A percentile compares a stretch with the other conserved stretches of the same genome.
Conservation (phyloP, 2,797 vertebrate species). For the Clarias platycephalus region DNA sequence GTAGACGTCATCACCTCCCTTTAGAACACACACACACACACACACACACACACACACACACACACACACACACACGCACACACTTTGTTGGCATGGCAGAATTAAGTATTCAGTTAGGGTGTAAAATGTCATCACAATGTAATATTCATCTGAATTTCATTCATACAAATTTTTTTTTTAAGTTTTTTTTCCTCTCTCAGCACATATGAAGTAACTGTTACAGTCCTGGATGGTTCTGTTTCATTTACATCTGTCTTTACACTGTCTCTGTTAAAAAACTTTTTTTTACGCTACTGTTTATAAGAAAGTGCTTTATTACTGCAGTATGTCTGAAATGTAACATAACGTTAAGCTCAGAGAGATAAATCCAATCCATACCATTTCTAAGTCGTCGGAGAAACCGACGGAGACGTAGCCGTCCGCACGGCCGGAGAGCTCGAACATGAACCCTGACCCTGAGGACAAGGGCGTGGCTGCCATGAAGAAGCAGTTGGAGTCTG, state of each 20-base stretch:
- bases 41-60: conserved; percentile 15
- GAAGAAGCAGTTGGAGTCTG: too few relatives aligned
- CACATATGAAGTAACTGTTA: not conserved
- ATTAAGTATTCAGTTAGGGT: not conserved
- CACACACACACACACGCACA: conserved; percentile 23
- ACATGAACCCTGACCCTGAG: too few relatives aligned
- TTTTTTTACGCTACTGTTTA: not conserved
- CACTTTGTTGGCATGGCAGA: not conserved
- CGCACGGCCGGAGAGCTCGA: too few relatives aligned
- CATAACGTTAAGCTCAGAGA: not conserved
- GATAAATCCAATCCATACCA: not conserved
- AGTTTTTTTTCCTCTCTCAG: not conserved
- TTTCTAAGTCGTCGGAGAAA: too few relatives aligned
- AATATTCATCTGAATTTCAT: too few relatives aligned
- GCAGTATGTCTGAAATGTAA: not conserved
- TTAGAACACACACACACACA: too few relatives aligned
- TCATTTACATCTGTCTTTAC: not conserved
- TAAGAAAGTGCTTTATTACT: not conserved
- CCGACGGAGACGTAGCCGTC: too few relatives aligned
- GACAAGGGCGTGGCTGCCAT: too few relatives aligned
- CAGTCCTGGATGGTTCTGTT: not conserved
- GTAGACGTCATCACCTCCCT: conserved; percentile 81
- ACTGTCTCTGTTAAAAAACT: not conserved
- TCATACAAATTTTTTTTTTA: not conserved
- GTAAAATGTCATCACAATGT: not conserved